Percentiles rank a stretch among this genome's conserved stretches.
Conservation (phyloP, 1,140 invertebrate genomes). For the Brachionus asplanchnoidis region DNA sequence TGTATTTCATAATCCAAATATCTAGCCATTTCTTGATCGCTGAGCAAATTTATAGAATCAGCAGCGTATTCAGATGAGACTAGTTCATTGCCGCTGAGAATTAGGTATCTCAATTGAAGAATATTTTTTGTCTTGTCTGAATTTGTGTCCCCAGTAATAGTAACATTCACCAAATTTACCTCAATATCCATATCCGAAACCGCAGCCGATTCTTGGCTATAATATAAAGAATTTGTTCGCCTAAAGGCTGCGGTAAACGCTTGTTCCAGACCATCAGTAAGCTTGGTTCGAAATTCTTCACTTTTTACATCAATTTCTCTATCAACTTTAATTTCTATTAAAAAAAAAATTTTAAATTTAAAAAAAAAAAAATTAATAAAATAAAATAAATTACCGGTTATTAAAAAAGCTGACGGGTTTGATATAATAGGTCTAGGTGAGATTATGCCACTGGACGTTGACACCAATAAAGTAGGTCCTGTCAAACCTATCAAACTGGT, state of each 20-base stretch:
- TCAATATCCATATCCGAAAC: neutral
- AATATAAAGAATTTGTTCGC: neutral
- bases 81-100: neutral
- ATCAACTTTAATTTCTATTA: constrained; percentile 14
- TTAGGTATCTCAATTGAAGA: neutral
- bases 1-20: constrained; percentile 29
- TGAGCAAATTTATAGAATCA: constrained; percentile 29
- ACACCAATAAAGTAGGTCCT: neutral
- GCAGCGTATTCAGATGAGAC: constrained; percentile 34
- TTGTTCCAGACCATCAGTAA: neutral
- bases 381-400: neutral
- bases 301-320: neutral
- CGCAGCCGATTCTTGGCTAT: neutral
- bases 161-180: neutral
- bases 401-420: neutral
- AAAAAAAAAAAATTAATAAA: neutral
- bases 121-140: constrained; percentile 32
- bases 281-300: neutral
- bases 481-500: neutral
- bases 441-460: neutral
- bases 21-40: constrained; percentile 33
- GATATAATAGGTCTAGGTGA: neutral
- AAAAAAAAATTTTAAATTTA: neutral
- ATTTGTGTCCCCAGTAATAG: neutral
- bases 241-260: constrained; percentile 11